These are phyloP conservation scores for Oenanthe oenanthe DNA, from an alignment of 2,113 vertebrate genomes.

Conservation along the genomic window DNA sequence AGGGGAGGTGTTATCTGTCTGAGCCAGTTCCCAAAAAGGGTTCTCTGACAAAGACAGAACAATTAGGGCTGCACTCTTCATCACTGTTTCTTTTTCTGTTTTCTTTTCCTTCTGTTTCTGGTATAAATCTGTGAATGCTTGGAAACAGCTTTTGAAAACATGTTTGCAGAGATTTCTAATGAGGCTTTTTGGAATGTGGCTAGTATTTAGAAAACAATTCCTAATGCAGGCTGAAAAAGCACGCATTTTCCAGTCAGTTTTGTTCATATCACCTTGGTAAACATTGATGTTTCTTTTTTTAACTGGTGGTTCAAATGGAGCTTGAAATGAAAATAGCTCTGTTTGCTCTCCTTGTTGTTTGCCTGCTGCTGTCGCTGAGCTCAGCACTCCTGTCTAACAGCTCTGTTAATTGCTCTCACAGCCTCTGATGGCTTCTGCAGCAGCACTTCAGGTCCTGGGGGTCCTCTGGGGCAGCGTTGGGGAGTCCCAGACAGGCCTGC, in stretches of 20 bases:
- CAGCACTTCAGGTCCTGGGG: background rate
- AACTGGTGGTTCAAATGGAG: slow-evolving; percentile 35
- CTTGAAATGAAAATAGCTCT: slow-evolving; percentile 51
- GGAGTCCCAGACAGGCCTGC: background rate
- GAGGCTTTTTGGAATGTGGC: slow-evolving; percentile 17
- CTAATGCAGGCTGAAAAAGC: background rate
- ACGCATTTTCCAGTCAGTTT: background rate
- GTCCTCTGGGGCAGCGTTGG: background rate
- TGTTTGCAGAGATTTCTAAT: background rate
- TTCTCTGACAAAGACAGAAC: background rate
- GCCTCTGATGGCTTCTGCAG: background rate
- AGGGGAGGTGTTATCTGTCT: background rate
- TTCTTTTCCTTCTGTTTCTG: background rate
- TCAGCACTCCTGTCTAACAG: background rate
- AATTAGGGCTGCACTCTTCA: background rate
- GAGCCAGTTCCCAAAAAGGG: background rate
- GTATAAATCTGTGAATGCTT: background rate
- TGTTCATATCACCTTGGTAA: background rate
- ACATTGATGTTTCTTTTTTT: background rate
- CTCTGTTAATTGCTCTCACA: background rate
- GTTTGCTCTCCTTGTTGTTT: slow-evolving; percentile 37
- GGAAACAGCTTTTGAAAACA: background rate
- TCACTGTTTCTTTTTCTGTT: background rate
- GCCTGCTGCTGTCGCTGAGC: background rate
- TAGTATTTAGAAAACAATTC: background rate